Percentiles rank a stretch among this genome's conserved stretches.
These are phyloP conservation scores for Pseudotriccus pelzelni DNA, from an alignment of 2,797 vertebrate species.

Conservation along the genomic window DNA sequence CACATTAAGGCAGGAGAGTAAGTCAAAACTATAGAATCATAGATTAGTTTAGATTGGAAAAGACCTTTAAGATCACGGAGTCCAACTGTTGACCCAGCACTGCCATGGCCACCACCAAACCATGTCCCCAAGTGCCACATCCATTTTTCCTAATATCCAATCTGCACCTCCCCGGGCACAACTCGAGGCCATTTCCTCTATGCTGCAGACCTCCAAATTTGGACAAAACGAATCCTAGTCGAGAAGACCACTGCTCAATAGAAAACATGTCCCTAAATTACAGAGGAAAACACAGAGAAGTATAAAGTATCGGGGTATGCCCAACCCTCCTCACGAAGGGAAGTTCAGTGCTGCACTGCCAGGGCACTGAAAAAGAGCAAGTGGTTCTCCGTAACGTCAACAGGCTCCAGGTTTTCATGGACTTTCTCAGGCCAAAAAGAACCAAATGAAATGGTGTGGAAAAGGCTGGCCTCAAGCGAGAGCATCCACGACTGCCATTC, in stretches of 20 bases:
- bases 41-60: background rate
- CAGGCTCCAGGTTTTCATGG: background rate
- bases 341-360: background rate
- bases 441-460: background rate
- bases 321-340: background rate
- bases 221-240: background rate
- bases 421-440: background rate
- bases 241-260: background rate
- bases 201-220: background rate
- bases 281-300: background rate
- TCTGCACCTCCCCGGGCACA: fast-evolving
- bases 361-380: background rate
- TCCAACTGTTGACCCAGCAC: background rate
- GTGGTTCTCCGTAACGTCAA: background rate
- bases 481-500: background rate
- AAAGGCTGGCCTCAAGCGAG: background rate
- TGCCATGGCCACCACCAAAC: background rate
- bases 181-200: background rate
- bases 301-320: background rate
- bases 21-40: background rate
- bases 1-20: background rate
- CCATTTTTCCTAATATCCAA: background rate
- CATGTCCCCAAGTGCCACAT: background rate
- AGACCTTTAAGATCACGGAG: background rate
- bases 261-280: background rate